Evolutionary conservation across 1,140 invertebrate species (phyloP), one percentile per base, ranked within the genome.

Genomic region (Fragariocoptes setiger): DNA sequence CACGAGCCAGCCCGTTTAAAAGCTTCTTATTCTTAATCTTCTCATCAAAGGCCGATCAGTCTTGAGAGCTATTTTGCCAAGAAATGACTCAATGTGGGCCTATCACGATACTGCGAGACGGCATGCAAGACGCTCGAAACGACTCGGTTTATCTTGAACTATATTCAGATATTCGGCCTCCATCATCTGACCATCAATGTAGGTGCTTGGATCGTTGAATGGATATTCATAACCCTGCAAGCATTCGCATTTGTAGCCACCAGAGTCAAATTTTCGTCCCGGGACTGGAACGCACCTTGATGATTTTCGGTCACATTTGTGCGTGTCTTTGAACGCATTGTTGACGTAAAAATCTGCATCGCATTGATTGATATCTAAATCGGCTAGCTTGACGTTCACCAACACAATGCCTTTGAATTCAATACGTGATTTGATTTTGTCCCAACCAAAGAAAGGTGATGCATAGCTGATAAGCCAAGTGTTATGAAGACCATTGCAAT

Each of bases 161-260:
- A 86, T 66, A 56, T 82, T 85, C 48, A 65, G 65, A 58, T 86
- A 92, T 60, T 95, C 85, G 1, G 79, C 75, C 58, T 94, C 86
- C 22, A 92, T 71, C 16, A 86, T 62, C 61, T 94, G 85, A 0
- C 86, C 86, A 58, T 94, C 85, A 54, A 78, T 90, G 56, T 90
- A 95, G 3, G 76, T 90, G 50, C 76, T 85, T 3, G 67, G 61
- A 59, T 85, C 82, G 60, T 88, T 82, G 55, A 83, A 92, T 0
- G 85, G 83, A 65, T 92, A 95, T 55, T 95, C 88, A 53, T 71
- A 95, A 19, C 85, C 86, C 62, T 94, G 85, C 40, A 77, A 70
- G 54, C 86, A 95, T 56, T 92, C 83, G 58, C 88, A 95, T 61
- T 95, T 94, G 61, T 95, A 95, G n/a, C 80, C 80, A 39, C 85